A percentile compares a stretch with the other conserved stretches of the same genome.
Evolutionary conservation across 92 coral and sea anemone species (phyloP).

Genomic region (Micromussa lordhowensis): DNA sequence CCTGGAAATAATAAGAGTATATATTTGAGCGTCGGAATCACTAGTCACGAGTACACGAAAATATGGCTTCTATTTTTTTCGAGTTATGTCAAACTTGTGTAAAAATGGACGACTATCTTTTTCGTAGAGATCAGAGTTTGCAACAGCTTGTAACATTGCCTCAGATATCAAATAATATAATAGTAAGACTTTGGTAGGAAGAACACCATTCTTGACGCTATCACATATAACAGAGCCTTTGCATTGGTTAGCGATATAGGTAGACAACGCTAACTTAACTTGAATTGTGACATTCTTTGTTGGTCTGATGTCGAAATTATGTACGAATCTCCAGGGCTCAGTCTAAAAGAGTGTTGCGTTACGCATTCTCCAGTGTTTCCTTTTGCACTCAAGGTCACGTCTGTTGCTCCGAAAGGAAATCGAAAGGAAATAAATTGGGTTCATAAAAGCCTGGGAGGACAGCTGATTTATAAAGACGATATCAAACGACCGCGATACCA

Average conservation of each 20-base stretch:
- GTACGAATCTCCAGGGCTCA: slow-evolving; percentile 12
- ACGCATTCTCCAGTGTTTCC: slow-evolving; percentile 19
- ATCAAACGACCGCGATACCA: no score
- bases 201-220: slow-evolving; percentile 20
- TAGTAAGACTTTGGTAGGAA: background rate
- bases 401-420: background rate
- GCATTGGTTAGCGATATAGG: slow-evolving; percentile 12
- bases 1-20: slow-evolving; percentile 29
- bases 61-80: slow-evolving; percentile 19
- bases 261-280: background rate
- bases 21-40: slow-evolving; percentile 1
- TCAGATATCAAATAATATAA: slow-evolving; percentile 32
- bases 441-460: background rate
- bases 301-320: slow-evolving; percentile 8
- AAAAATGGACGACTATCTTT: slow-evolving; percentile 6
- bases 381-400: slow-evolving; percentile 17
- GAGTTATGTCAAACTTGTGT: slow-evolving; percentile 7
- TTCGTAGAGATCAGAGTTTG: slow-evolving; percentile 9
- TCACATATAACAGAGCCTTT: slow-evolving; percentile 1
- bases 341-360: slow-evolving; percentile 1
- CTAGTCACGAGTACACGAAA: slow-evolving; percentile 17
- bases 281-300: slow-evolving; percentile 5
- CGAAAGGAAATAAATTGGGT: background rate
- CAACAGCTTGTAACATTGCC: slow-evolving; percentile 14
- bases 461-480: background rate